Evolutionary conservation across 2,113 vertebrate genomes (phyloP).

Genomic region (Cynocephalus volans): DNA sequence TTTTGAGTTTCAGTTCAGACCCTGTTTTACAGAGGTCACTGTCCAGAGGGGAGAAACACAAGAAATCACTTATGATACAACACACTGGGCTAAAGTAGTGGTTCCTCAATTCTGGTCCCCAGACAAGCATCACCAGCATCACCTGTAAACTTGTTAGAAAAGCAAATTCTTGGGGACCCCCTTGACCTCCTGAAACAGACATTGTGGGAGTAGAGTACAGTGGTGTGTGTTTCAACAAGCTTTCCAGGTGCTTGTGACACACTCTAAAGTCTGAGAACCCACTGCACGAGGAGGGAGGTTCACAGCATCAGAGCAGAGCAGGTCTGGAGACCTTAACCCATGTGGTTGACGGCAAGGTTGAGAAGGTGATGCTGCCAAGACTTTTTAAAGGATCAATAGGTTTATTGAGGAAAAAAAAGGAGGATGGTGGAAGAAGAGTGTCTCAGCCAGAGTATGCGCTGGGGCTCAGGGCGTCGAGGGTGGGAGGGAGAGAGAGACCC

Average conservation of each 20-base stretch:
- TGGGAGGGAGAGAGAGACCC: not conserved
- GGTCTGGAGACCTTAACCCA: not conserved
- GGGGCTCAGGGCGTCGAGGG: not conserved
- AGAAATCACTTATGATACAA: not conserved
- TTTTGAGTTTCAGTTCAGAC: not conserved
- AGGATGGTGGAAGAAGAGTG: accelerated
- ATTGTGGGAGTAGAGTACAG: not conserved
- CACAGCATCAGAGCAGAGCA: not conserved
- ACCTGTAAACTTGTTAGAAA: not conserved
- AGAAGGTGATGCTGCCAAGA: not conserved
- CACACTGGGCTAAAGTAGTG: not conserved
- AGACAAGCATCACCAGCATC: not conserved
- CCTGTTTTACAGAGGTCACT: not conserved
- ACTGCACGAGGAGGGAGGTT: not conserved
- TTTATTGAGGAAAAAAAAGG: not conserved
- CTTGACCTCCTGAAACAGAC: not conserved
- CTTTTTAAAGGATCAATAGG: not conserved
- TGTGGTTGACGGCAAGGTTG: accelerated
- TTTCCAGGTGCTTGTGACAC: not conserved
- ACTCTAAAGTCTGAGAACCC: no score
- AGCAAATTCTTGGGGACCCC: accelerated
- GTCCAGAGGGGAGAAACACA: not conserved
- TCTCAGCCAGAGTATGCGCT: not conserved
- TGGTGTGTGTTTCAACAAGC: not conserved
- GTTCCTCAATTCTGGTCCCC: not conserved